Base-by-base conservation (phyloP, 2,797 vertebrate genomes). In the Myotis myotis region DNA sequence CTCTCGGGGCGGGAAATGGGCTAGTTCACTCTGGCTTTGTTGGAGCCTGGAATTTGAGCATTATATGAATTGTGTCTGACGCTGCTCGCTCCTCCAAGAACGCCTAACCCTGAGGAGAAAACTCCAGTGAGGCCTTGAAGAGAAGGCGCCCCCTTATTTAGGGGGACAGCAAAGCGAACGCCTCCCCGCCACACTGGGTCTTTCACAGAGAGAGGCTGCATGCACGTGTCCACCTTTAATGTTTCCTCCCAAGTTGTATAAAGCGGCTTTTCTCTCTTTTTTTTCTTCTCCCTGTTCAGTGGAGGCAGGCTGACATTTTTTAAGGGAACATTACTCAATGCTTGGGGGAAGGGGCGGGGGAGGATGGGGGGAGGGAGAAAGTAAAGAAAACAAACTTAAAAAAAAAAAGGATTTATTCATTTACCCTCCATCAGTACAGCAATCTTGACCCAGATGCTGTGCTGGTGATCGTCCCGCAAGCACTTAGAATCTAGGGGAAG, bases 21-120 rank as follows among this genome's bases (percentile, higher is more conserved):
- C 60, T 36, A 19, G 23, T 74, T 93, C 44, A 8, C 25, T 68
- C 74, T n/a, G 72, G 38, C 79, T 89, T 75, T 83, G n/a, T 55
- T 15, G 30, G 38, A 79, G 23, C 15, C 41, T 36, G 78, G 3
- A 30, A 62, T 90, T 57, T 87, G 47, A 68, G 9, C 25, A 4
- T 80, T 72, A 6, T 2, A 38, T 25, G 83, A 81, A 51, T 13
- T 3, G 0, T n/a, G 19, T 2, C 28, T 78, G 30, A 11, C 20
- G 57, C 41, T 36, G 25, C 66, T 8, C 15, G 8, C 33, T 81
- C 16, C 66, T 91, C 57, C 5, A 38, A 79, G 36, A 6, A 16
- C 33, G 33, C 33, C 62, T 60, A 47, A 62, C 12, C 49, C 19
- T 15, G 7, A 33, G 51, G 70, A 86, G n/a, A 82, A 75, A 66